Evolutionary conservation across 1,140 invertebrate genomes (phyloP).

Genomic region (Lethrus apterus): DNA sequence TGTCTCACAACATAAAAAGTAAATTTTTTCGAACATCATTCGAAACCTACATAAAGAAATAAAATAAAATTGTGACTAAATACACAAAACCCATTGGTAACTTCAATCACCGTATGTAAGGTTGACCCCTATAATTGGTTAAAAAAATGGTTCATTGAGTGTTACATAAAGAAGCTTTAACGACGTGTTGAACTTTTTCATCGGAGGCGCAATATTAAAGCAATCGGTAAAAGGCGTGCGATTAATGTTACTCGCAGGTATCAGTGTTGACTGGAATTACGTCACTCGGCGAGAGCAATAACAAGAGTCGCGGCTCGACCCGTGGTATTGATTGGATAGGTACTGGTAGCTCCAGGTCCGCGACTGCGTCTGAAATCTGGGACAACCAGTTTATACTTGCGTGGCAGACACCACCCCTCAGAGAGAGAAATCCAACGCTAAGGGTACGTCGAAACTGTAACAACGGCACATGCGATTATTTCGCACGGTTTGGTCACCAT

Average conservation of each 20-base stretch:
- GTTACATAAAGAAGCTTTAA: too few relatives aligned
- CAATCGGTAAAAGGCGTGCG: conserved; percentile 14
- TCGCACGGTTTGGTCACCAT: conserved; percentile 36
- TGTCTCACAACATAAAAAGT: too few relatives aligned
- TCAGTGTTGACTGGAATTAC: conserved; percentile 32
- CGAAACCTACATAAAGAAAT: too few relatives aligned
- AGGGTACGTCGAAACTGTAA: conserved; percentile 8
- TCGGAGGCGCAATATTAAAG: conserved; percentile 19
- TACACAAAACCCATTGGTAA: too few relatives aligned
- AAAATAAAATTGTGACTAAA: too few relatives aligned
- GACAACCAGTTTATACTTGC: neutral
- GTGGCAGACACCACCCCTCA: conserved; percentile 14
- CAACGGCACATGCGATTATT: conserved; percentile 29
- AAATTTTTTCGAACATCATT: too few relatives aligned
- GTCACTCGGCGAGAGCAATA: conserved; percentile 28
- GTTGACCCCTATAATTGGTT: too few relatives aligned
- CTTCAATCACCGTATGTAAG: too few relatives aligned
- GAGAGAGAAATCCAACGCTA: conserved; percentile 19
- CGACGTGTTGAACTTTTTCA: too few relatives aligned
- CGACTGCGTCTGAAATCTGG: conserved; percentile 27
- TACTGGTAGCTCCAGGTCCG: conserved; percentile 33
- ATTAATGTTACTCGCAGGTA: conserved; percentile 19
- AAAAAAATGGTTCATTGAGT: too few relatives aligned
- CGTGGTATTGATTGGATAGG: conserved; percentile 34
- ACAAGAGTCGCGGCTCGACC: conserved; percentile 24